Base-by-base conservation (phyloP, 2,888 invertebrate species). In the Leucoptera coffeella region DNA sequence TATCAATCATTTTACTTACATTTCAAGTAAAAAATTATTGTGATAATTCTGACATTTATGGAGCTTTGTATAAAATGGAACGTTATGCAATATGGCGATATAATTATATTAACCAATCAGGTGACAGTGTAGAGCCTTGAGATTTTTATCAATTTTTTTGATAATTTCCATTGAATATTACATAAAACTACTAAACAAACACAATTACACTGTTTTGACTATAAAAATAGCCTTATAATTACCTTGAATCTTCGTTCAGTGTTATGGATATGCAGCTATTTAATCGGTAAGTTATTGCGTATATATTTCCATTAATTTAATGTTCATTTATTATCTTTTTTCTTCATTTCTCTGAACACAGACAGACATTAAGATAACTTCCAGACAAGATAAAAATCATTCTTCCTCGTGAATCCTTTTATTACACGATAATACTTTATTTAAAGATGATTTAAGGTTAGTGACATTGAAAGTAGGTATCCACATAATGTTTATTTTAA, bases 151-250 rank as follows among this genome's bases (percentile, higher is more conserved):
- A n/a, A n/a, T n/a, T n/a, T n/a, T n/a, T n/a, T n/a, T 35, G 38
- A 37, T 44, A 52, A 53, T 47, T 52, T 40, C 3, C 41, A 40
- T 43, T 47, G 60, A 61, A 55, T 61, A 62, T 64, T 65, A 62
- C 58, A 65, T 64, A 62, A 65, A 65, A 54, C 47, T 36, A 38
- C 29, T 42, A 39, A 47, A 40, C 31, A 25, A 35, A 33, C 38
- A 33, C 36, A 35, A 31, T 34, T 26, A 31, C 34, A 35, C 39
- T 39, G 32, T 33, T 36, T 28, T 28, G 36, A 28, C 12, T 24
- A 13, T 14, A 10, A 8, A 10, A 12, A 3, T n/a, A 12, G 13
- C 9, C 21, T 11, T 17, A 40, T 37, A 26, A 51, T 52, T 29
- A 36, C 35, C 38, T 42, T 41, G 43, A 37, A 37, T 39, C 28